phyloP scores from a whole-genome alignment of 2,888 invertebrate species.

The Heliconius charithonia region DNA sequence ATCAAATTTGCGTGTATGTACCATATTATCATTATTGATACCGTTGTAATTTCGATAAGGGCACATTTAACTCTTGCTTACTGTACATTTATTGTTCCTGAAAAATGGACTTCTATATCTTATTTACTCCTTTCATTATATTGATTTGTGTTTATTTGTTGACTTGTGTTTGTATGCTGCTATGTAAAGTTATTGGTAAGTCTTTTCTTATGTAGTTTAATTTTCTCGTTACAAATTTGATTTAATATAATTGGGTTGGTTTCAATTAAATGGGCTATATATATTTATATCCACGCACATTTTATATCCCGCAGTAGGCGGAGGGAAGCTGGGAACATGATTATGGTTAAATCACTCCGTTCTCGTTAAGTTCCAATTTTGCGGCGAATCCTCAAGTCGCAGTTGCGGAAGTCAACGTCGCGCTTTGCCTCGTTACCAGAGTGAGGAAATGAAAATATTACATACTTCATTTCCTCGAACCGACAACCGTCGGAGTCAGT shows the following conservation, averaged over 20 bases:
- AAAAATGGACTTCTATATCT: constrained; percentile 18
- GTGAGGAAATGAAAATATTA: too few species aligned
- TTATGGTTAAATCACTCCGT: too few species aligned
- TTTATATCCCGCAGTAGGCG: too few species aligned
- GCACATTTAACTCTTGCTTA: constrained; percentile 13
- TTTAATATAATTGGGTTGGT: neutral
- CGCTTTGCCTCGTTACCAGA: too few species aligned
- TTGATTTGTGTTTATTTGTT: constrained; percentile 3
- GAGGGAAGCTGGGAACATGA: too few species aligned
- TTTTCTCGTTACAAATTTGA: neutral
- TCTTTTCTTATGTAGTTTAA: neutral
- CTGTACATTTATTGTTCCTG: constrained; percentile 12
- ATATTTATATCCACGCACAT: too few species aligned
- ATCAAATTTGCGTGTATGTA: constrained; percentile 17
- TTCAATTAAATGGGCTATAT: too few species aligned
- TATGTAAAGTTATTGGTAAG: constrained; percentile 1
- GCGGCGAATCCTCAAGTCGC: too few species aligned
- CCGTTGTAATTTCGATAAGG: constrained; percentile 8
- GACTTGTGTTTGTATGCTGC: neutral
- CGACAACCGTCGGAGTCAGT: too few species aligned
- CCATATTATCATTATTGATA: constrained; percentile 4
- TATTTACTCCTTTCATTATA: constrained; percentile 17
- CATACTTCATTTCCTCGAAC: too few species aligned
- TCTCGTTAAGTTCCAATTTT: too few species aligned
- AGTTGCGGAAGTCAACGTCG: too few species aligned